A percentile compares a stretch with the other conserved stretches of the same genome.
These are phyloP conservation scores for Lacerta viridis DNA, from an alignment of 2,797 vertebrate species.

Conservation along the genomic window DNA sequence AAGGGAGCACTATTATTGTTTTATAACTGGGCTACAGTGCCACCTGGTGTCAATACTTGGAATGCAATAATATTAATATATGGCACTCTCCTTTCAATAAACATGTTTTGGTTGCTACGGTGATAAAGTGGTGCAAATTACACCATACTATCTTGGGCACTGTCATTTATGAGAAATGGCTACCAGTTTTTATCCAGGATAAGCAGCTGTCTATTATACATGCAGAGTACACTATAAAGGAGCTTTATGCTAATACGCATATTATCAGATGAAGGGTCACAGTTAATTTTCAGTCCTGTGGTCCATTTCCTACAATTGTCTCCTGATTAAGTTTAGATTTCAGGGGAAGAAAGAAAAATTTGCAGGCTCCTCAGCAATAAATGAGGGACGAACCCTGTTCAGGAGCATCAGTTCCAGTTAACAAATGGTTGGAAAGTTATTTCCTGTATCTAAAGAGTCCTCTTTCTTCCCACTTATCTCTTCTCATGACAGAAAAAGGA, in stretches of 20 bases:
- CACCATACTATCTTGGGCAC: neutral
- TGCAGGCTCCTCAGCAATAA: neutral
- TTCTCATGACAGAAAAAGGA: neutral
- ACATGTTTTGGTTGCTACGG: neutral
- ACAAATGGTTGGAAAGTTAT: neutral
- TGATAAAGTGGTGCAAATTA: neutral
- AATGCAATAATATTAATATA: neutral
- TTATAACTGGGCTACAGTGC: neutral
- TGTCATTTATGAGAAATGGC: neutral
- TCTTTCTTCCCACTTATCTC: neutral
- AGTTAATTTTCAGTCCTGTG: neutral
- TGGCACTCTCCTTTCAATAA: neutral
- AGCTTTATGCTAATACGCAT: neutral
- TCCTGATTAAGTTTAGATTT: neutral
- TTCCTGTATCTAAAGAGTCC: neutral
- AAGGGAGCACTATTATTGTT: neutral
- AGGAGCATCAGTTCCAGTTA: neutral
- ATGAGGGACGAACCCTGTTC: neutral
- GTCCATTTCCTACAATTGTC: neutral
- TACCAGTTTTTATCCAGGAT: neutral
- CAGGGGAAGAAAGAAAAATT: neutral
- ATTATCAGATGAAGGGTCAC: neutral
- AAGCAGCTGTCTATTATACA: neutral
- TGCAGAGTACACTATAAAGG: neutral
- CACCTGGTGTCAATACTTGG: neutral